Conservation (phyloP, 2,113 vertebrate species). For the Tursiops truncatus region DNA sequence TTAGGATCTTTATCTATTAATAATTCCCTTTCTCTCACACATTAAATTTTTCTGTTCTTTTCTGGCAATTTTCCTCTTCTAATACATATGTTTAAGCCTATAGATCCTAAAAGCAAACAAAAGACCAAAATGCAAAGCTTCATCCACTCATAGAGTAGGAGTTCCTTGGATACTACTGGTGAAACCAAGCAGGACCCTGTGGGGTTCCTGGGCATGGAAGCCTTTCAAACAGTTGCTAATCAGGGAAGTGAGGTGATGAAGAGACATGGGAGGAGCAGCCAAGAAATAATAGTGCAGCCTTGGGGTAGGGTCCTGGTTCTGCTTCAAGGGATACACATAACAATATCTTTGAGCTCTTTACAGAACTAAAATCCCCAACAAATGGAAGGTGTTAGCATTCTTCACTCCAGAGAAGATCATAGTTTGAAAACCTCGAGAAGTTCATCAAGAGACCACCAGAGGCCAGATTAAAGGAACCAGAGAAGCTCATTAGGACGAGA, state of each 20-base stretch:
- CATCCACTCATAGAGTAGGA: not conserved
- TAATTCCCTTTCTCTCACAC: no score
- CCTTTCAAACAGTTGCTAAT: not conserved
- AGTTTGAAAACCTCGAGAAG: not conserved
- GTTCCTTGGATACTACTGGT: not conserved
- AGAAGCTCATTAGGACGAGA: not conserved
- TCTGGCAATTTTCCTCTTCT: not conserved
- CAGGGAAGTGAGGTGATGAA: not conserved
- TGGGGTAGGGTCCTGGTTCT: not conserved
- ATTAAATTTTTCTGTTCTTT: not conserved
- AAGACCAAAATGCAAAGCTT: not conserved
- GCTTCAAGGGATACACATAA: not conserved
- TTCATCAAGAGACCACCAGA: not conserved
- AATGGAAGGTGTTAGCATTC: not conserved
- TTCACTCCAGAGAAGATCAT: not conserved
- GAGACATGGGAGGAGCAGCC: not conserved
- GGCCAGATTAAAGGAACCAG: not conserved
- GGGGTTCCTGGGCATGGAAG: not conserved
- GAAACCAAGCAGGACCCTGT: not conserved
- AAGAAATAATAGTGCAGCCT: not conserved
- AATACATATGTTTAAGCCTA: not conserved
- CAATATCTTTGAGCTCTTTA: not conserved
- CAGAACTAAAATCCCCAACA: not conserved
- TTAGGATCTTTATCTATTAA: no score
- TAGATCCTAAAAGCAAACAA: not conserved